Base-by-base conservation (phyloP, 2,113 vertebrate genomes). In the Heptranchias perlo region DNA sequence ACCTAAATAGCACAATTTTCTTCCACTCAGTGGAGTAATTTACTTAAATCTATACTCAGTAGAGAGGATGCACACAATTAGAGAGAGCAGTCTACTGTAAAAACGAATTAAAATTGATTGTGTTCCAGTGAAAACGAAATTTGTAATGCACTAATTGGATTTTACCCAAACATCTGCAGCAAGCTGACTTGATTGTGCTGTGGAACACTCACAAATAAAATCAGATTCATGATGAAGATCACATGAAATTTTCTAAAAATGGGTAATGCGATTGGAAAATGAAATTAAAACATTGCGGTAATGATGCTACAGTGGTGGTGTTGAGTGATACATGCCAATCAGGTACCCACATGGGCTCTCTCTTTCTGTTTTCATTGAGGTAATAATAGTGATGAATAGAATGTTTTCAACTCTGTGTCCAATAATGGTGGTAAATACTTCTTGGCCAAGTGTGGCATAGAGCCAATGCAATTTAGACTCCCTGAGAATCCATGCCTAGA, bases 31-130 rank as follows among this genome's bases (percentile, higher is more conserved):
- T 62, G 96, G 96, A 97, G 96, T 98, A 98, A 98, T 98, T 98
- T 98, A 97, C 97, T 98, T 98, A 98, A 97, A 96, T 96, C 97
- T 96, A 97, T 97, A 97, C 97, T 98, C 98, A 97, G 97, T 96
- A 96, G 98, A 98, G 98, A 97, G 95, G n/a, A 0, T 54, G 97
- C 98, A 98, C 97, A 97, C 98, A 98, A 98, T 98, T 98, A 98
- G 97, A 97, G 98, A 97, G 97, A 97, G 97, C 97, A 96, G 97
- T 6, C 31, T 97, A 98, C 97, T 97, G 98, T 87, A 61, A 98
- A 98, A 98, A 98, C 96, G 97, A 98, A 98, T 98, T 98, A 98
- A 97, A 98, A 98, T 98, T 98, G 98, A 98, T 98, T 98, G 98
- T 97, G 98, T 98, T 98, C 98, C 98, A 97, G 97, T 97, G 97